Base-by-base conservation (phyloP, 2,113 vertebrate genomes). In the Charadrius vociferus region DNA sequence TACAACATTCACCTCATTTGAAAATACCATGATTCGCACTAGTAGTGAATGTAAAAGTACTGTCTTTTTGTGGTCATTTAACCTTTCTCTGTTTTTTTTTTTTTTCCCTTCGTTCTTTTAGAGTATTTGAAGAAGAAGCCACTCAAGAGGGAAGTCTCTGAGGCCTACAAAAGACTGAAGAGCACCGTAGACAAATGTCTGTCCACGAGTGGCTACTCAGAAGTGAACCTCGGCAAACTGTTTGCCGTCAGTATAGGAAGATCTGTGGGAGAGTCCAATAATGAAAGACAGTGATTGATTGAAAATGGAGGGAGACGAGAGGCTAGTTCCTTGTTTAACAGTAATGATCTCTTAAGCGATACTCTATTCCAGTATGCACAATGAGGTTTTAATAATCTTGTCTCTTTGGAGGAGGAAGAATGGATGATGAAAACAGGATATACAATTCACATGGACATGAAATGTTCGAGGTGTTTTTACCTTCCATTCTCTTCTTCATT, bases 141-240 rank as follows among this genome's bases (percentile, higher is more conserved):
- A 13, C 18, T 79, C 23, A 89, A 67, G 74, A 55, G 0, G 7
- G 75, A 71, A 52, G 92, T 98, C 55, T 94, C 18, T 72, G 97
- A 98, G 1, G 98, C 96, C 75, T 99, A 99, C 93, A 98, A 63
- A 97, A 98, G 86, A 91, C 98, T 99, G 96, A 99, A 99, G 98
- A 98, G 98, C 87, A 98, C 98, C 3, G 97, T 98, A 13, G 99
- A 99, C 93, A 98, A 98, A 65, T 98, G 97, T n/a, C 97, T 99
- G 93, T 97, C 97, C 43, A 93, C 91, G 96, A 99, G 99, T 47
- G 96, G 98, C 97, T 99, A 99, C 98, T 99, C 99, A 0, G 99
- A 99, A 97, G 99, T 99, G 88, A 99, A 99, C 98, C 99, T 99
- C 49, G 83, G 99, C 98, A 99, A 99, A 95, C 99, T 99, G 95